Evolutionary conservation across 2,113 vertebrate species (phyloP).

Genomic region (Galeopterus variegatus): DNA sequence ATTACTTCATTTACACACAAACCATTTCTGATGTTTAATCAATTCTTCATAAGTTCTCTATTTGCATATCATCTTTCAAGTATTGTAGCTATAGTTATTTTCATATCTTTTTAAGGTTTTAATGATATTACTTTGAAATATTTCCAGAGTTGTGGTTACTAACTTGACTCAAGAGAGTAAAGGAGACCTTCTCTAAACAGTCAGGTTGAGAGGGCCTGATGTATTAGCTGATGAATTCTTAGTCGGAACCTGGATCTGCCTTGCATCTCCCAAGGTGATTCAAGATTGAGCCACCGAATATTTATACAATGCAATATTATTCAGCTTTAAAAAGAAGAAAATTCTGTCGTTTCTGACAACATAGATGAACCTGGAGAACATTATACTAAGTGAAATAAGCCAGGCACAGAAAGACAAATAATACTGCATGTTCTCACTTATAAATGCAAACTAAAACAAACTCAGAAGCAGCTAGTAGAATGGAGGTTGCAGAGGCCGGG

Average conservation of each 20-base stretch:
- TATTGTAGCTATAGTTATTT: constrained; percentile 5
- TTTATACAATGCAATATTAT: neutral
- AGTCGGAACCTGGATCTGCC: neutral
- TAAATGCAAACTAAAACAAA: neutral
- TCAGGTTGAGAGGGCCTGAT: neutral
- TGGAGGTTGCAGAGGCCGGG: neutral
- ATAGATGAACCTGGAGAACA: neutral
- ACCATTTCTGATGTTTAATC: neutral
- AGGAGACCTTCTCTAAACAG: neutral
- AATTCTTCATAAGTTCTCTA: constrained; percentile 41
- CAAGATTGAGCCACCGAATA: neutral
- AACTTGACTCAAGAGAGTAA: neutral
- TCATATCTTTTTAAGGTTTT: constrained; percentile 20
- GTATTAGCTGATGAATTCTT: neutral
- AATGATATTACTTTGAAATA: neutral
- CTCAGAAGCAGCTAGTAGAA: neutral
- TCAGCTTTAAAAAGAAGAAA: neutral
- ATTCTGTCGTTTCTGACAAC: neutral
- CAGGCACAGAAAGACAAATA: neutral
- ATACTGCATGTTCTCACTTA: neutral
- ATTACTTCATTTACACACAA: constrained; percentile 35
- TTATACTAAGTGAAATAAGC: neutral
- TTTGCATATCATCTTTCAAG: neutral
- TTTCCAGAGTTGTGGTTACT: neutral
- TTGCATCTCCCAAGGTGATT: neutral